Evolutionary conservation across 1,140 invertebrate genomes (phyloP).

Genomic region (Ceratina calcarata): DNA sequence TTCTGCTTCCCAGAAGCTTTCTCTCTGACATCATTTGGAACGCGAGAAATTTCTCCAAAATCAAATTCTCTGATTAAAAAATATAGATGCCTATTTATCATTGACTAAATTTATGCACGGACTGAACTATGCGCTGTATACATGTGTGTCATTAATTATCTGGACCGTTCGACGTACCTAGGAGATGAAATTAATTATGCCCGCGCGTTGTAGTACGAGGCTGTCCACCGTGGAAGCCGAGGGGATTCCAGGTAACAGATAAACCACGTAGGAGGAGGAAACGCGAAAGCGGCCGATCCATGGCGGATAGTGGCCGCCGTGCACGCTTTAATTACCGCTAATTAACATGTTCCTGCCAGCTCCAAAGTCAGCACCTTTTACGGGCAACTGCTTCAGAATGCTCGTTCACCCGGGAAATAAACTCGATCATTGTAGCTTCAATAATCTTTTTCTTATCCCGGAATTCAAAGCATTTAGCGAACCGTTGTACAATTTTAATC

Average conservation of each 20-base stretch:
- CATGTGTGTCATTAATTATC: slow-evolving; percentile 20
- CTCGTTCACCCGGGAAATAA: slow-evolving; percentile 20
- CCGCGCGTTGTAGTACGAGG: slow-evolving; percentile 20
- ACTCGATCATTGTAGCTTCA: slow-evolving; percentile 44
- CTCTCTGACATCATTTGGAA: background rate
- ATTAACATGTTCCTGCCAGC: slow-evolving; percentile 59
- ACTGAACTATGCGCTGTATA: background rate
- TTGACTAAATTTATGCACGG: background rate
- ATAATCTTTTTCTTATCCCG: background rate
- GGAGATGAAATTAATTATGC: slow-evolving; percentile 57
- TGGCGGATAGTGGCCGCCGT: slow-evolving; percentile 22
- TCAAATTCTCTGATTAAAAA: too few relatives aligned
- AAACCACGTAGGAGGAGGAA: slow-evolving; percentile 27
- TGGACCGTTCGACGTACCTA: slow-evolving; percentile 46
- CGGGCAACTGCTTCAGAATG: slow-evolving; percentile 45
- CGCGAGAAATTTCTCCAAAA: background rate
- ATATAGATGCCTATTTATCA: background rate
- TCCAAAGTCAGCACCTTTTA: slow-evolving; percentile 56
- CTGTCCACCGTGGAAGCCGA: slow-evolving; percentile 34
- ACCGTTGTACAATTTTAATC: background rate
- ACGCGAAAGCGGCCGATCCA: slow-evolving; percentile 31
- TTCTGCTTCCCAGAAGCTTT: background rate
- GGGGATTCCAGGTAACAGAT: slow-evolving; percentile 45
- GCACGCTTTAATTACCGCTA: slow-evolving; percentile 57
- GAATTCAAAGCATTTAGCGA: background rate